Evolutionary conservation across 2,888 invertebrate genomes (phyloP), one percentile per base, ranked within the genome.

Genomic region (Orthonychiurus folsomi): DNA sequence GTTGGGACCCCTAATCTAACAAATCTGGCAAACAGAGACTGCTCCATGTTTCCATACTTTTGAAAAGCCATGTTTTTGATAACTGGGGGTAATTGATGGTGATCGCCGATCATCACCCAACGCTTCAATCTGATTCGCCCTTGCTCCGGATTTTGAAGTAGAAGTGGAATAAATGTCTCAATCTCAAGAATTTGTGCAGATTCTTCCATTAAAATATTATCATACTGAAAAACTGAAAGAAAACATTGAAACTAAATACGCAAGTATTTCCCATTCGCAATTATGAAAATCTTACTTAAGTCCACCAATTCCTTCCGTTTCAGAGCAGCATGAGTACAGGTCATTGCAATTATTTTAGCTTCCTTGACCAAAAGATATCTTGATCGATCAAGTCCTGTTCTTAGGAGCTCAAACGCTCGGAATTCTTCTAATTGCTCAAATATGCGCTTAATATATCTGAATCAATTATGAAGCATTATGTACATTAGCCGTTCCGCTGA

Each of bases 51-150:
- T 61, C 93, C 95, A 79, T 94, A 99, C 77, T 99, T 99, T 79
- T 99, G 97, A 80, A 99, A 99, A 5, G 99, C 97, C 92, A 97
- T 96, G 78, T 99, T 99, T 80, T 99, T 99, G 56, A 99, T 96
- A 15, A 99, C 96, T 0, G 99, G 99, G 0, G 99, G 99, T 72
- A 99, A 80, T 79, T 99, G 99, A 79, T 99, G 95, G 78, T 99
- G 99, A 79, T 84, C 73, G 26, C 99, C 99, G 74, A 99, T 99
- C 99, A 99, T 99, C 73, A 99, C 96, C 97, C 99, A 99, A 20
- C 99, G 84, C 78, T 99, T 99, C 64, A 99, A 80, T 0, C 97
- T 83, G 75, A 94, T 96, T 71, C 86, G 87, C 0, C 95, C 96
- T 76, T 99, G 95, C 77, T 95, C 87, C 0, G 97, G 96, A 79